Evolutionary conservation across 2,797 vertebrate species (phyloP), one percentile per base, ranked within the genome.

Genomic region (Muscicapa comitata): DNA sequence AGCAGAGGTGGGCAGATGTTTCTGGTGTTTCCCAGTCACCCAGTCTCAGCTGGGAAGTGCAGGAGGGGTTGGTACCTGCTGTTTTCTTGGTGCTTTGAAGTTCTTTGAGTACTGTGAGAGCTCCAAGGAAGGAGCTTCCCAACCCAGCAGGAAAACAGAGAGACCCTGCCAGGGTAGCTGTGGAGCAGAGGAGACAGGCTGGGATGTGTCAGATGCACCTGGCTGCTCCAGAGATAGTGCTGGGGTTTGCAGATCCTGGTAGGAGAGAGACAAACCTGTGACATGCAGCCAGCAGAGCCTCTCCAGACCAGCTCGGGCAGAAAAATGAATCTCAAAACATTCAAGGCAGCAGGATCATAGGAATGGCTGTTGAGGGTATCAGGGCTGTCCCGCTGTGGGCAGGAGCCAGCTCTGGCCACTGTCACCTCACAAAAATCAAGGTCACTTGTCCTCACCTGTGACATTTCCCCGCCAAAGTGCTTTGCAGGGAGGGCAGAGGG

Each of bases 401-500:
- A 5, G 53, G 40, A 90, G 18, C 21, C 24, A 1, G 6, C 76
- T 42, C 51, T 61, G 71, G 26, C 38, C 42, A 1, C 47, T 53
- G 31, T 24, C 63, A 78, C 45, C 57, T 77, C 14, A 18, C 24
- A 11, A 6, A 70, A 76, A 7, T 5, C 0, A 0, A 45, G 26
- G 48, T 59, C 28, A 47, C 37, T 59, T 38, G 17, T 58, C 65
- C 68, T 81, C 40, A 58, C 58, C 61, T 16, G 18, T 1, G 1
- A 4, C 2, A 1, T 33, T 68, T 62, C 40, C 71, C 37, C 0
- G 0, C 40, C 8, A 0, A 67, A 79, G n/a, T 2, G 2, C 59
- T 84, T 45, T 45, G 68, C 43, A 45, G 29, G 0, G 14, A 91
- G 43, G 29, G 17, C 51, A 50, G 7, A 54, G 37, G 17, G 57